phyloP scores from a whole-genome alignment of 1,140 invertebrate species.

The Akabosia matsudoensis region DNA sequence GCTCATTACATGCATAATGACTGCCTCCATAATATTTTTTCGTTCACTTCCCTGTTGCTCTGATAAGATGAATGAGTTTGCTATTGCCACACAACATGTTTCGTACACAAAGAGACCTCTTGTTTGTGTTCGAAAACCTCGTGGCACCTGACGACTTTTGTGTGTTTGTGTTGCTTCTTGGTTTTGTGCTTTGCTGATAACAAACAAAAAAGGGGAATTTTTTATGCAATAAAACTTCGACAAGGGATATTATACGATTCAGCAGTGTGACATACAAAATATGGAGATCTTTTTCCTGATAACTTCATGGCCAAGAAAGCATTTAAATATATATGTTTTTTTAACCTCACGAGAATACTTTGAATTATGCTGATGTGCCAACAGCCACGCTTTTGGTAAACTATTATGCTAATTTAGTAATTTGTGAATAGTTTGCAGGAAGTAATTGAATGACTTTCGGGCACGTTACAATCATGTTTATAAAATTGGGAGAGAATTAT shows the following conservation, averaged over 20 bases:
- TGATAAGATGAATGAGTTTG: background rate
- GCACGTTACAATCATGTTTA: no score
- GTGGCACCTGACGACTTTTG: background rate
- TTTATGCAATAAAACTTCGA: background rate
- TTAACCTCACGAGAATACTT: no score
- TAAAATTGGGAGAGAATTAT: no score
- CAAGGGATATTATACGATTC: background rate
- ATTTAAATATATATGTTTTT: no score
- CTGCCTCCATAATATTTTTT: conserved; percentile 35
- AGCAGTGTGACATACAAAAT: conserved; percentile 5
- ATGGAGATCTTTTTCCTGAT: conserved; percentile 12
- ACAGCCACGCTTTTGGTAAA: no score
- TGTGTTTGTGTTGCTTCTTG: background rate
- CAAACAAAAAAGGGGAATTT: background rate
- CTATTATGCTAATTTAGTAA: no score
- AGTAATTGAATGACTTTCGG: no score
- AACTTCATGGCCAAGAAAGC: conserved; percentile 1
- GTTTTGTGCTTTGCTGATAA: conserved; percentile 13
- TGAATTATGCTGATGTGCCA: no score
- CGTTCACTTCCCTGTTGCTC: conserved; percentile 14
- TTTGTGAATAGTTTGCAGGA: no score
- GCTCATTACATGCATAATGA: conserved; percentile 39
- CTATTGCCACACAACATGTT: conserved; percentile 5
- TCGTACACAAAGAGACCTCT: no score
- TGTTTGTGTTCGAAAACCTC: no score